phyloP scores from a whole-genome alignment of 2,113 vertebrate genomes.

The Sinocyclocheilus anophthalmus region DNA sequence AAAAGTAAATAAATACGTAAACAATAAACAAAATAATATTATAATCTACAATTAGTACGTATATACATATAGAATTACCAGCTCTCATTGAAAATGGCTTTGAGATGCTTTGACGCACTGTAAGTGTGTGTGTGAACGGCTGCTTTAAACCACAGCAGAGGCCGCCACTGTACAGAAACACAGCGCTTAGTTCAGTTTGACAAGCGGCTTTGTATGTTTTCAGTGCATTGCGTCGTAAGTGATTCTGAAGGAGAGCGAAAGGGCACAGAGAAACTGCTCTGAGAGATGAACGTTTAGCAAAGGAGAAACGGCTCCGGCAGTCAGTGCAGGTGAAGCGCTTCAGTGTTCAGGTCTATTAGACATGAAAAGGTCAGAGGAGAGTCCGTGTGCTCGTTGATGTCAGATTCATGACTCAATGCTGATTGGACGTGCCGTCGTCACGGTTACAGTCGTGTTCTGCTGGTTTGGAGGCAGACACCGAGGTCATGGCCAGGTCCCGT shows the following conservation, averaged over 20 bases:
- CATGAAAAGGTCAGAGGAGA: conserved; percentile 16
- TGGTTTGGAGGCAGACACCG: not conserved
- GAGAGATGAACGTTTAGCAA: no score
- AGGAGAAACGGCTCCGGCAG: no score
- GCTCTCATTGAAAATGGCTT: not conserved
- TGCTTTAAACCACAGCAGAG: not conserved
- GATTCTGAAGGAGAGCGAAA: no score
- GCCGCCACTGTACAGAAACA: no score
- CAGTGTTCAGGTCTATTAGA: not conserved
- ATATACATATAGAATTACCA: no score
- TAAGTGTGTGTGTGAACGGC: not conserved
- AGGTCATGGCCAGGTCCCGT: not conserved
- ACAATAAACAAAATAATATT: no score
- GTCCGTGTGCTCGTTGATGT: conserved; percentile 8
- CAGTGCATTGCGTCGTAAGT: no score
- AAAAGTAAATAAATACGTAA: not conserved
- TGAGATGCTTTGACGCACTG: not conserved
- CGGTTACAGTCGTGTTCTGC: not conserved
- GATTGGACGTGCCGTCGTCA: conserved; percentile 26
- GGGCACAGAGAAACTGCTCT: no score
- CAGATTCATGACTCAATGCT: not conserved
- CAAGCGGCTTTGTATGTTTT: no score
- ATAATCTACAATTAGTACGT: no score
- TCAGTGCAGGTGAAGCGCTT: no score
- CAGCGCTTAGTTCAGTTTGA: no score